phyloP scores from a whole-genome alignment of 2,888 invertebrate species.

The Byasa hedistus region DNA sequence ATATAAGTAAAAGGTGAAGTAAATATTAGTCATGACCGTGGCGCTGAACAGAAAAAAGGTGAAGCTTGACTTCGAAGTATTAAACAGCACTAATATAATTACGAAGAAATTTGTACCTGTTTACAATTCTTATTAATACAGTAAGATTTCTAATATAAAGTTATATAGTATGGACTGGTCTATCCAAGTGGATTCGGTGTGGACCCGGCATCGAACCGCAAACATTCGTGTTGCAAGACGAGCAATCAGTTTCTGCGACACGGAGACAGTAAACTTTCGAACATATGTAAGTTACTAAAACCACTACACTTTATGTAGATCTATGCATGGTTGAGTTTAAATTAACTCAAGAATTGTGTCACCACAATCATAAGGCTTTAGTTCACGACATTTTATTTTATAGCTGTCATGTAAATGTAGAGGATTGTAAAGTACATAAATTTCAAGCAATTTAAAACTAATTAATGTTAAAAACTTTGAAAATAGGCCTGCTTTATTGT shows the following conservation, averaged over 20 bases:
- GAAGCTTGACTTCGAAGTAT: not conserved
- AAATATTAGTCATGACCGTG: too few relatives aligned
- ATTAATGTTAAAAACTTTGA: slow-evolving; percentile 16
- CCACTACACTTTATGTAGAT: too few relatives aligned
- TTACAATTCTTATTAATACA: not conserved
- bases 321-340: too few relatives aligned
- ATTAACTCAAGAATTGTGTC: not conserved
- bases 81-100: not conserved
- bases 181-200: too few relatives aligned
- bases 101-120: not conserved
- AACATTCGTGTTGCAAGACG: too few relatives aligned
- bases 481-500: slow-evolving; percentile 19
- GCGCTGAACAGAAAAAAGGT: too few relatives aligned
- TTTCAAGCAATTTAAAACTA: slow-evolving; percentile 15
- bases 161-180: too few relatives aligned
- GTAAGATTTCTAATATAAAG: not conserved
- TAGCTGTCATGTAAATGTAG: not conserved
- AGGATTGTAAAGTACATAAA: not conserved
- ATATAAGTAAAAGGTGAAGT: too few relatives aligned
- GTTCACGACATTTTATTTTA: not conserved
- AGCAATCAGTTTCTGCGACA: too few relatives aligned
- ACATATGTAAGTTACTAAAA: too few relatives aligned
- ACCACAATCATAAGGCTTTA: not conserved
- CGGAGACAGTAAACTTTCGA: too few relatives aligned
- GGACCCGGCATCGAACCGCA: too few relatives aligned